Base-by-base conservation (phyloP, 1,140 invertebrate genomes). In the Fopius arisanus region DNA sequence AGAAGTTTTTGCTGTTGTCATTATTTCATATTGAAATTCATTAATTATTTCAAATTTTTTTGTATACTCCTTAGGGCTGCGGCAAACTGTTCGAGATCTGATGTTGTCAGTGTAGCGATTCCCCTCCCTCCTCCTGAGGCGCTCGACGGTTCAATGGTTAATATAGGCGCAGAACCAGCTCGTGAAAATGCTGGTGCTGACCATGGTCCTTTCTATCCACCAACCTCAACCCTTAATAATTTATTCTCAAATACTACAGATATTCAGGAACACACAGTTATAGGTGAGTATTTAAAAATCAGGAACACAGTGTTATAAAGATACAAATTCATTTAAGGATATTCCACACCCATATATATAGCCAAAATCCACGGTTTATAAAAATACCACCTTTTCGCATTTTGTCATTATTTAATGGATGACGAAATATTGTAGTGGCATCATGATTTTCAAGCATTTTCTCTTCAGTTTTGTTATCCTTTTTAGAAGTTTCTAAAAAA, bases 41-140 rank as follows among this genome's bases (percentile, higher is more conserved):
- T n/a, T n/a, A n/a, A n/a, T n/a, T n/a, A n/a, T n/a, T n/a, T n/a
- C n/a, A n/a, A n/a, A n/a, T n/a, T n/a, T n/a, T 33, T 33, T 9
- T 4, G 31, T 33, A 33, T 4, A 33, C 3, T 33, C 9, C 41
- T 48, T 48, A 14, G 41, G 3, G 4, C 41, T 12, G 16, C 10
- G 10, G 83, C 84, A 48, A 86, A 86, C 73, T 82, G 82, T 78
- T 82, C 85, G 54, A 80, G 83, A 26, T 83, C 84, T 43, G 84
- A 88, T 51, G 85, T 83, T 74, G 81, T 85, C 7, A 88, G 87
- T 62, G 84, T 82, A 73, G 81, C 86, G 9, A 88, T 88, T 78
- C 86, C 87, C 48, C 79, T 88, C 66, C 87, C 87, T 72, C 79
- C 85, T 37, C 83, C 87, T 48, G 80, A 81, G 7, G 80, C 81